These are phyloP conservation scores for Styela plicata DNA, from an alignment of 23 tunicate genomes.

Conservation along the genomic window DNA sequence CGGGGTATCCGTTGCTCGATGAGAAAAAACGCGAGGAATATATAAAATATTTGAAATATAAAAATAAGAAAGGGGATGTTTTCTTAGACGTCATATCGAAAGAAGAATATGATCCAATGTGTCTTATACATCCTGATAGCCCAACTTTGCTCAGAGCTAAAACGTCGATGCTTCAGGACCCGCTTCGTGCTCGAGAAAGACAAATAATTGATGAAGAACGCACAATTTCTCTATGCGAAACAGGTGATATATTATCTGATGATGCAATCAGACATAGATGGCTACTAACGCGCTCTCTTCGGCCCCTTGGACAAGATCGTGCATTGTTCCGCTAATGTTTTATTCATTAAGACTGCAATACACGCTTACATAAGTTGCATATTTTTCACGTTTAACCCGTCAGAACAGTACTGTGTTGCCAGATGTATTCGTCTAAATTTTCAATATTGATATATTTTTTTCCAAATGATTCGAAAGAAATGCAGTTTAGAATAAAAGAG, in stretches of 20 bases:
- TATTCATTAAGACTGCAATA: too few relatives aligned
- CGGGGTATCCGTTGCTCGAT: conserved; percentile 35
- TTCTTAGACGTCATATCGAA: conserved; percentile 55
- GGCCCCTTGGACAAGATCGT: conserved; percentile 67
- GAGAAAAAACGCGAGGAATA: conserved; percentile 46
- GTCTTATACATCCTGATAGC: conserved; percentile 25
- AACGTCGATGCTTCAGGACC: conserved; percentile 49
- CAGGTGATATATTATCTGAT: conserved; percentile 49
- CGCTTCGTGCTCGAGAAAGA: conserved; percentile 48
- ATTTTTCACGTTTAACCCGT: too few relatives aligned
- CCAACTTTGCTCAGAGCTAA: conserved; percentile 23
- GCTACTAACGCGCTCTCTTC: conserved; percentile 54
- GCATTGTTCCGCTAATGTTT: too few relatives aligned
- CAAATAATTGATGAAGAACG: conserved; percentile 56
- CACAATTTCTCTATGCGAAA: conserved; percentile 48
- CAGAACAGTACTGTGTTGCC: too few relatives aligned
- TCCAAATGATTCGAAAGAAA: too few relatives aligned
- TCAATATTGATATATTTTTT: too few relatives aligned
- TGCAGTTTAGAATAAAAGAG: too few relatives aligned
- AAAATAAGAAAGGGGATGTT: conserved; percentile 63
- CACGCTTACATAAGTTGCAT: too few relatives aligned
- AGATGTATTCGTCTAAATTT: too few relatives aligned
- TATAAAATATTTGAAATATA: conserved; percentile 39
- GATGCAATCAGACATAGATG: conserved; percentile 26
- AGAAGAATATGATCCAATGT: conserved; percentile 64